phyloP scores from a whole-genome alignment of 2,797 vertebrate species.

The Ctenosaura bakeri region DNA sequence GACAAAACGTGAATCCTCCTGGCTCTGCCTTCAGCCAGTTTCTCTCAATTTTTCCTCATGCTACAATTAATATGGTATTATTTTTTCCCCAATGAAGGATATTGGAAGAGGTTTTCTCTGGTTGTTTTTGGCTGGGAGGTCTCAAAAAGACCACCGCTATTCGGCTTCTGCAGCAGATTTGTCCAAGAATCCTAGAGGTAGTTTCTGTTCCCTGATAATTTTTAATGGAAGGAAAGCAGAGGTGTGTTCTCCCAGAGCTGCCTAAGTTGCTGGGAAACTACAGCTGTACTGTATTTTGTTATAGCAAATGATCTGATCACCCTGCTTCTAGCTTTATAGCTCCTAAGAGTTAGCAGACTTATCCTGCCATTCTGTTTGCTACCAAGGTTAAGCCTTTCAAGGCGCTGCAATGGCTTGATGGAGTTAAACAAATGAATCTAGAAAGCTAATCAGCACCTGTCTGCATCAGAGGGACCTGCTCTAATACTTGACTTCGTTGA shows the following conservation, averaged over 20 bases:
- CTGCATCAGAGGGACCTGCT: neutral
- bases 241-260: neutral
- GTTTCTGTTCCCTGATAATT: neutral
- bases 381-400: neutral
- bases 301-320: too few species aligned
- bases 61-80: neutral
- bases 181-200: neutral
- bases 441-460: neutral
- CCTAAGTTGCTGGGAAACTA: neutral
- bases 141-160: neutral
- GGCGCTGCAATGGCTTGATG: neutral
- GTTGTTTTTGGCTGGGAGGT: neutral
- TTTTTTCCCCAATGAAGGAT: neutral
- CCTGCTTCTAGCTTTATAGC: neutral
- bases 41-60: neutral
- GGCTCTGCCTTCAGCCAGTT: neutral
- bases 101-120: neutral
- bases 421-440: neutral
- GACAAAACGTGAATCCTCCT: neutral
- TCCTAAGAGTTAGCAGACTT: neutral
- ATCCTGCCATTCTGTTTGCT: neutral
- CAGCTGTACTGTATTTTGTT: neutral
- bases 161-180: neutral
- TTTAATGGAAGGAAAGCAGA: neutral
- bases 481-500: neutral